phyloP scores from a whole-genome alignment of 2,797 vertebrate species.

The Alouatta caraya region DNA sequence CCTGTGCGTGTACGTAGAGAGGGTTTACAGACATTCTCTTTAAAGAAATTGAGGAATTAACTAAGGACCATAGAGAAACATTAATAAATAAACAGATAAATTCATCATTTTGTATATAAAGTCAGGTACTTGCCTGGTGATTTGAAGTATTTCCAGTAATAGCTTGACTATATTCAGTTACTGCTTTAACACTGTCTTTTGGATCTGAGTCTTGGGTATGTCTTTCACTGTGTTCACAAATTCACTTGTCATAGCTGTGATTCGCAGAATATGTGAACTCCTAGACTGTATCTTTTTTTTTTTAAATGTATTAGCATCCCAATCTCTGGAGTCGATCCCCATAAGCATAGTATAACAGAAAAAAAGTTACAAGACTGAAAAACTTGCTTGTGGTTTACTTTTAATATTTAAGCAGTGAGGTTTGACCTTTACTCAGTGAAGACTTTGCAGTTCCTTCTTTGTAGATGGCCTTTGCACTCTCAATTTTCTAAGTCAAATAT shows the following conservation, averaged over 20 bases:
- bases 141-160: neutral
- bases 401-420: neutral
- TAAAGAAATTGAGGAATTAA: neutral
- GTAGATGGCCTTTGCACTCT: neutral
- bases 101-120: neutral
- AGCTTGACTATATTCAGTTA: neutral
- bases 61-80: neutral
- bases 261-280: neutral
- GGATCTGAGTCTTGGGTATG: neutral
- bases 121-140: neutral
- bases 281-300: neutral
- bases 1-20: neutral
- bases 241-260: neutral
- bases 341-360: neutral
- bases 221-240: neutral
- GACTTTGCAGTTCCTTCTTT: neutral
- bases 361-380: neutral
- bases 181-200: neutral
- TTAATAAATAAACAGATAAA: neutral
- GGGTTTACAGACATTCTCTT: neutral
- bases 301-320: neutral
- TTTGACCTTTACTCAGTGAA: neutral
- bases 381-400: neutral
- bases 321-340: neutral
- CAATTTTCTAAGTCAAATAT: neutral